Base-by-base conservation (phyloP, 2,888 invertebrate species). In the Idaea aversata region DNA sequence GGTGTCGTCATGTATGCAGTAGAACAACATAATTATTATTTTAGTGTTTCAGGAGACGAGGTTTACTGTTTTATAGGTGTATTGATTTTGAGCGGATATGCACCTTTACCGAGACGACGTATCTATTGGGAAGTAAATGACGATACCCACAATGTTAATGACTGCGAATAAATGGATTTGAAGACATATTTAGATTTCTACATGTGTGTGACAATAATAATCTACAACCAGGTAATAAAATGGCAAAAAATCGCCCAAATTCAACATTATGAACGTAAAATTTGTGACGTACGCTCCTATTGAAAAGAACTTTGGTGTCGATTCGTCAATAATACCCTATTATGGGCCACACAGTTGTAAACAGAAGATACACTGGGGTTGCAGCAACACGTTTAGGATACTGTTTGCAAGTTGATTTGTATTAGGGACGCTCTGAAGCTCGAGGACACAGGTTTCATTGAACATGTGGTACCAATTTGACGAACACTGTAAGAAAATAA, bases 311-410 rank as follows among this genome's bases (percentile, higher is more conserved):
- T 61, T 64, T 7, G 62, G 61, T 59, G 34, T 65, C 7, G 65
- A 81, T 69, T 79, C 83, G 64, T 69, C 76, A 13, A 83, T 85
- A 83, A 74, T 80, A 15, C 78, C 78, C 7, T 85, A 85, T 69
- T 84, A 74, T 70, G 81, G 77, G 57, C 62, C 73, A 5, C 76
- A 78, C 64, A 69, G 71, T 4, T 75, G 74, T 63, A 79, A 80
- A 61, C 78, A 81, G 64, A 77, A 71, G 62, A 79, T 80, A 5
- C 66, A 69, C 15, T 74, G 76, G 79, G 78, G 67, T 75, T 57
- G 81, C 78, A 0, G 67, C 74, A 13, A 72, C 75, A 6, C 63
- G 71, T 16, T 64, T 74, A 59, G 78, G 80, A 13, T 80, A 79
- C 68, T 69, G 76, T 62, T 65, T 69, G 25, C 76, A 75, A 69